Evolutionary conservation across 2,888 invertebrate genomes (phyloP), one percentile per base, ranked within the genome.

Genomic region (Scrobipalpa atriplicella): DNA sequence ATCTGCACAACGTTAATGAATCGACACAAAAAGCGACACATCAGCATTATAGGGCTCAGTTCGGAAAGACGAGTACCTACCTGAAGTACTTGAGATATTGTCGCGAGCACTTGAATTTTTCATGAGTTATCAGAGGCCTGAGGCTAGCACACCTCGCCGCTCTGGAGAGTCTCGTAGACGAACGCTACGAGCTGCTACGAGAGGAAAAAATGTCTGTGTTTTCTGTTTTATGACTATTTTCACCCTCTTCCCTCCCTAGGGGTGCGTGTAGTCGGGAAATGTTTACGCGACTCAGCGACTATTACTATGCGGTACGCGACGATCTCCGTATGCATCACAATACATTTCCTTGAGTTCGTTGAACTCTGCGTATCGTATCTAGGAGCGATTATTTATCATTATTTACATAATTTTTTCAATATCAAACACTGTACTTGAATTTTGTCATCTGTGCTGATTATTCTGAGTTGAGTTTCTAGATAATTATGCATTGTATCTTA

Each of bases 121-220:
- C 86, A 90, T 88, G 84, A 87, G 84, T 77, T 85, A 79, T 86
- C 85, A 87, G 86, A 87, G 82, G 82, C 84, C 80, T 67, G 70
- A 68, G 82, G 83, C 81, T 74, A 78, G 76, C 71, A 73, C 76
- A 77, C 75, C 77, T 77, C 79, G 70, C 41, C 68, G 70, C 69
- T n/a, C 29, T 68, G 65, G 69, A 71, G 75, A 68, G 78, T 73
- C 76, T 78, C 78, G 76, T 71, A 72, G 69, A 69, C 77, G 29
- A 68, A 64, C 68, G 70, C 70, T 68, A 66, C 65, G 67, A 65
- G 72, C n/a, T n/a, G n/a, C n/a, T n/a, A n/a, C n/a, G n/a, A n/a
- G 76, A 13, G 79, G 79, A 81, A 84, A 83, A 81, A 56, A 56
- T 29, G 29, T 13, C 21, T 56, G 54, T 74, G 71, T 77, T 83